A percentile compares a stretch with the other conserved stretches of the same genome.
These are phyloP conservation scores for Tanytarsus gracilentus DNA, from an alignment of 2,888 invertebrate genomes.

Conservation along the genomic window DNA sequence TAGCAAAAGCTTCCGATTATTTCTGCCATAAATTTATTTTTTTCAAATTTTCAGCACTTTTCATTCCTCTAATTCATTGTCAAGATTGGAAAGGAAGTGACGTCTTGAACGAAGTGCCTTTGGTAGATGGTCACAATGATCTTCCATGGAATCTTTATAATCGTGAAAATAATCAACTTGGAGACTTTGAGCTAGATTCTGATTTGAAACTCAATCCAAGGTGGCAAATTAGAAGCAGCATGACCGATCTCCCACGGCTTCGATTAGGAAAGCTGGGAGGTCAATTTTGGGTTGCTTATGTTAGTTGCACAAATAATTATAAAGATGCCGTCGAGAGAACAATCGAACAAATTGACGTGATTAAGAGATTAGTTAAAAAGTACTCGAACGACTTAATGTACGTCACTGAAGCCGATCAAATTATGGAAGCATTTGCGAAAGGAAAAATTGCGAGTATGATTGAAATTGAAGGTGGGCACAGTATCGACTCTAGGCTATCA, in stretches of 20 bases:
- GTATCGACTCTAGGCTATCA: conserved; percentile 50
- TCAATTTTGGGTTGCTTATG: conserved; percentile 55
- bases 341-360: conserved; percentile 53
- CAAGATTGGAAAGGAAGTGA: conserved; percentile 16
- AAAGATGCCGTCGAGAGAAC: conserved; percentile 50
- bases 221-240: conserved; percentile 40
- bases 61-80: neutral
- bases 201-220: conserved; percentile 40
- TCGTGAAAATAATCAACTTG: conserved; percentile 40
- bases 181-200: conserved; percentile 40
- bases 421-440: conserved; percentile 42
- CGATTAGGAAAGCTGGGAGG: conserved; percentile 47
- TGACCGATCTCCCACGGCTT: conserved; percentile 49
- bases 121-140: conserved; percentile 43
- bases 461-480: conserved; percentile 54
- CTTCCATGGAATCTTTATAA: conserved; percentile 43
- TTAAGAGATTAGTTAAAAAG: conserved; percentile 46
- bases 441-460: conserved; percentile 51
- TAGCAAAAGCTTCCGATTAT: too few relatives aligned
- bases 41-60: too few relatives aligned
- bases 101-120: conserved; percentile 29
- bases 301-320: conserved; percentile 46
- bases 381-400: conserved; percentile 42
- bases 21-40: too few relatives aligned
- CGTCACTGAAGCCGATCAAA: conserved; percentile 41